Conservation (phyloP, 2,888 invertebrate species). For the Lasioglossum pauxillum region DNA sequence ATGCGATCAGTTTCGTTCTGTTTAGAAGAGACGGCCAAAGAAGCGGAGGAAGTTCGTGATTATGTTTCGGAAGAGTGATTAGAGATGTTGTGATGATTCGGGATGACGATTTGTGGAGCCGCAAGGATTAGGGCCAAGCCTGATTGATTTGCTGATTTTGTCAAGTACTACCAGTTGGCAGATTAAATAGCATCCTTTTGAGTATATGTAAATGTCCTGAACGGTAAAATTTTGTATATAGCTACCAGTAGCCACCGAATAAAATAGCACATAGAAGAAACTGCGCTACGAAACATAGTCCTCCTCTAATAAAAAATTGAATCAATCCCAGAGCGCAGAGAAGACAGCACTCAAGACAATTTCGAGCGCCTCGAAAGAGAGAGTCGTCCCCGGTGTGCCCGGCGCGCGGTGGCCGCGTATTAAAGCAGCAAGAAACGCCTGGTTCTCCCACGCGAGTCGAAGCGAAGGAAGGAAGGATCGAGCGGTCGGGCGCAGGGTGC, state of each 20-base stretch:
- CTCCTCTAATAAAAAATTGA: background rate
- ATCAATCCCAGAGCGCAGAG: background rate
- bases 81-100: background rate
- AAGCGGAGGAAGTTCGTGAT: background rate
- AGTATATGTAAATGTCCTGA: too few species aligned
- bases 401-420: slow-evolving; percentile 38
- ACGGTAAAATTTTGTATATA: too few species aligned
- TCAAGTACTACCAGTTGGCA: background rate
- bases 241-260: background rate
- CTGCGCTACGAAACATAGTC: too few species aligned
- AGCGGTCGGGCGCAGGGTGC: slow-evolving; percentile 8
- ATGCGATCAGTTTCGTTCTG: background rate
- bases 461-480: slow-evolving; percentile 11
- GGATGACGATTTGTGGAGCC: too few species aligned
- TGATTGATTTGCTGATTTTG: background rate
- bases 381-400: slow-evolving; percentile 36
- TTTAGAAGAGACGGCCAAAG: background rate
- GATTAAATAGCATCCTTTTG: too few species aligned
- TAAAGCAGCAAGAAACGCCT: slow-evolving; percentile 59
- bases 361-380: slow-evolving; percentile 30
- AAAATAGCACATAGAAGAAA: background rate
- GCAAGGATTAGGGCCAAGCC: background rate
- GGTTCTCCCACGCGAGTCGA: slow-evolving; percentile 54
- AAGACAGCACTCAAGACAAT: background rate
- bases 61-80: background rate